Evolutionary conservation across 2,113 vertebrate genomes (phyloP).

Genomic region (Egretta garzetta): DNA sequence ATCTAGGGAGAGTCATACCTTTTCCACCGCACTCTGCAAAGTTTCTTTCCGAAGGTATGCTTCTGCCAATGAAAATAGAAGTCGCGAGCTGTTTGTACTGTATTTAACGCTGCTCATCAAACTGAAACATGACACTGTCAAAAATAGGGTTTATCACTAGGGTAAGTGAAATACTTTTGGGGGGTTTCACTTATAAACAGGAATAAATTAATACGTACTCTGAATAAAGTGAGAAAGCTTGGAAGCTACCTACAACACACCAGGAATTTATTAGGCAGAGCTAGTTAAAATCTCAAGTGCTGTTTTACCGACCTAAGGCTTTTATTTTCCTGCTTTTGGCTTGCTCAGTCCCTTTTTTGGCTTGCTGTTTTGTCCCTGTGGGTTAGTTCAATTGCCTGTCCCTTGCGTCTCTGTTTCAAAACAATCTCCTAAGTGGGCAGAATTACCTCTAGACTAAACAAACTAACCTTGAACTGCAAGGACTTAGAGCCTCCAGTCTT

Average conservation of each 20-base stretch:
- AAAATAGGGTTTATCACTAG: neutral
- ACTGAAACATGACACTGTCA: neutral
- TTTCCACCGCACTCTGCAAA: neutral
- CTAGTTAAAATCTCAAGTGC: neutral
- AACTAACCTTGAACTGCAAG: neutral
- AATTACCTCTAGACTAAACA: slow-evolving; percentile 23
- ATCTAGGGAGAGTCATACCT: neutral
- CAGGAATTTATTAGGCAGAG: neutral
- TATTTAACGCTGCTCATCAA: neutral
- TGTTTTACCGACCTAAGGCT: neutral
- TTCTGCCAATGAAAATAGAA: slow-evolving; percentile 9
- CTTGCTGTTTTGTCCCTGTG: neutral
- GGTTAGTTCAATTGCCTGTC: neutral
- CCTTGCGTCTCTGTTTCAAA: neutral
- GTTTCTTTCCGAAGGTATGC: neutral
- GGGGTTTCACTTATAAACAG: neutral
- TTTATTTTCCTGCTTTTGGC: neutral
- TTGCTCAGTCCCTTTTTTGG: neutral
- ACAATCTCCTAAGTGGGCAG: neutral
- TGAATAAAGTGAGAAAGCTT: neutral
- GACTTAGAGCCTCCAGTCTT: neutral
- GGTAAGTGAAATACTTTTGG: neutral
- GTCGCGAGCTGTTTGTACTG: neutral
- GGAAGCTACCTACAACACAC: neutral
- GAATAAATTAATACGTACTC: neutral